Conservation (phyloP, 1,140 invertebrate species). For the Eciton burchellii region DNA sequence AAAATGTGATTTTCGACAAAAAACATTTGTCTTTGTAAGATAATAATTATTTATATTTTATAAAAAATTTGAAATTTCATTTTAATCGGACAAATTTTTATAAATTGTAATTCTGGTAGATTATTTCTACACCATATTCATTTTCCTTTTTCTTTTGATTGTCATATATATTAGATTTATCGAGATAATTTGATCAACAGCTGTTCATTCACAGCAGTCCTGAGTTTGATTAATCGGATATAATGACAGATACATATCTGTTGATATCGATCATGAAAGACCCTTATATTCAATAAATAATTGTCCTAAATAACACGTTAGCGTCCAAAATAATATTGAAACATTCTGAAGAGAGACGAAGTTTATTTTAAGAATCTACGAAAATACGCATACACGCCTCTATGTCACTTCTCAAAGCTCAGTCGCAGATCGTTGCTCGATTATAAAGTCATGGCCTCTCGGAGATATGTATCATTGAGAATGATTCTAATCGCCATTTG, state of each 20-base stretch:
- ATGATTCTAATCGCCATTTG: slow-evolving; percentile 49
- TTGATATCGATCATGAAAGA: not conserved
- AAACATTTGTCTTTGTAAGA: not conserved
- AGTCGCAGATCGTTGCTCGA: slow-evolving; percentile 63
- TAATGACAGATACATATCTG: not conserved
- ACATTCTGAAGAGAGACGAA: slow-evolving; percentile 65
- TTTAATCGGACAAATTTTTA: not conserved
- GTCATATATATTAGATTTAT: not conserved
- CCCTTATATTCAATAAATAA: slow-evolving; percentile 15
- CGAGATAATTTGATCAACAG: slow-evolving; percentile 20
- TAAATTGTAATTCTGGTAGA: no score
- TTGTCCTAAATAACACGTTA: slow-evolving; percentile 16
- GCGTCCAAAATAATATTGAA: not conserved
- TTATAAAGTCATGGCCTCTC: slow-evolving; percentile 65
- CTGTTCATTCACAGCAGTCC: slow-evolving; percentile 9
- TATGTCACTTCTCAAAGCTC: slow-evolving; percentile 49
- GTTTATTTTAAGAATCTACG: slow-evolving; percentile 77
- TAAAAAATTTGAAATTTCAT: not conserved
- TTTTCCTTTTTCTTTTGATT: no score
- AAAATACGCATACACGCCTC: slow-evolving; percentile 71
- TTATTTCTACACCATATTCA: not conserved
- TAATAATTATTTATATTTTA: not conserved
- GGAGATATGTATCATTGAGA: slow-evolving; percentile 12
- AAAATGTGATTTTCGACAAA: no score
- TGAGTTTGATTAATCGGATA: slow-evolving; percentile 26